Evolutionary conservation across 2,888 invertebrate genomes (phyloP), one percentile per base, ranked within the genome.

Genomic region (Dorcus hopei): DNA sequence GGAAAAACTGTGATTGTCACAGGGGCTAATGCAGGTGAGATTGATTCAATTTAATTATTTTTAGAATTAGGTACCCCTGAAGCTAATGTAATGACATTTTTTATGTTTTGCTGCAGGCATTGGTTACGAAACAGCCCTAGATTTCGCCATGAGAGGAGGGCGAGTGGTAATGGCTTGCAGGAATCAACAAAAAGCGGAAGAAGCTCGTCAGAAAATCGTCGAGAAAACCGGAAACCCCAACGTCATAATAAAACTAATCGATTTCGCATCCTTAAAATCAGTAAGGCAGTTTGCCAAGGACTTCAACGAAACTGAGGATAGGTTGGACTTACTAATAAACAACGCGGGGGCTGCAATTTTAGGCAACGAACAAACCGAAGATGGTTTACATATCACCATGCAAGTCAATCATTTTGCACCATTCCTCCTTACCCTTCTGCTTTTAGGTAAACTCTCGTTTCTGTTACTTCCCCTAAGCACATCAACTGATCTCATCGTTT

Each of bases 391-490:
- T 40, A 73, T 80, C 16, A 83, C 82, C 50, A 83, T 87, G n/a
- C 59, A 59, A 19, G 26, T 43, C 3, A 59, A 59, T 42, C 53
- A 59, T 16, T n/a, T 59, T 8, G 55, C 56, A 3, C 42, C 38
- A 14, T 85, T 90, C 70, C 74, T 91, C 19, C 75, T 91, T 52
- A 89, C 89, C 0, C 78, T 86, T 60, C 80, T 91, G 0, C 73
- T 91, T 0, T 70, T 82, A 1, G 83, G 85, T 61, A 62, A 78
- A 65, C 51, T 19, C 19, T 19, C 19, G 19, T 3, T 19, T 19
- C 19, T 19, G 2, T 19, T 19, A 19, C 2, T 19, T 19, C 19
- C 19, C 19, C 19, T 2, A 19, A 19, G 19, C 3, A 19, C 19
- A 19, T 19, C 19, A 19, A 19, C 19, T 19, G 19, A 19, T 19